These are phyloP conservation scores for Ptychochromis oligacanthus DNA, from an alignment of 2,113 vertebrate genomes.

Conservation along the genomic window DNA sequence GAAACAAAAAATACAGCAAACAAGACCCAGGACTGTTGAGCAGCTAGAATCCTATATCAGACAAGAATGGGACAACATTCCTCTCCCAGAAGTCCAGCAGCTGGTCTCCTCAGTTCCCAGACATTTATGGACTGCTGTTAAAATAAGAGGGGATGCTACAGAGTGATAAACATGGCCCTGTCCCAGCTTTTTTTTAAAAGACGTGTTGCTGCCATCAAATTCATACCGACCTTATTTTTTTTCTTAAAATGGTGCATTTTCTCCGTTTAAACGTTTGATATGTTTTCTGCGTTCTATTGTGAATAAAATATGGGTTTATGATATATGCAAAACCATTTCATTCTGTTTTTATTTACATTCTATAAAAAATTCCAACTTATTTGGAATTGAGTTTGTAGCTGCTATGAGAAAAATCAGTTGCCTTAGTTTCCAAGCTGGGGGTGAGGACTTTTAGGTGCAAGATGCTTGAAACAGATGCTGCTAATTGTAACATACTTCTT, in stretches of 20 bases:
- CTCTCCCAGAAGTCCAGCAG: neutral
- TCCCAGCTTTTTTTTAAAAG: neutral
- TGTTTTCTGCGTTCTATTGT: too few species aligned
- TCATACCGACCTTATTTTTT: neutral
- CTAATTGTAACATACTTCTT: too few species aligned
- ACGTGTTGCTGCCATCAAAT: neutral
- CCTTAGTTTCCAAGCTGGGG: neutral
- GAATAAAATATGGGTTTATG: too few species aligned
- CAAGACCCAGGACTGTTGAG: neutral
- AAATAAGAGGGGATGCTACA: neutral
- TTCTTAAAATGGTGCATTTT: neutral
- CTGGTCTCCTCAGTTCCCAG: fast-evolving
- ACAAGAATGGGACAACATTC: neutral
- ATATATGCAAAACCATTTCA: too few species aligned
- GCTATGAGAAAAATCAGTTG: neutral
- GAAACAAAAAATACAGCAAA: neutral
- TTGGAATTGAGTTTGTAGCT: too few species aligned
- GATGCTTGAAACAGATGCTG: too few species aligned
- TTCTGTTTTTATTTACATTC: too few species aligned
- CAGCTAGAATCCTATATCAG: neutral
- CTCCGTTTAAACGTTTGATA: neutral
- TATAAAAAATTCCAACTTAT: too few species aligned
- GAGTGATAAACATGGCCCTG: neutral
- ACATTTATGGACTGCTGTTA: neutral
- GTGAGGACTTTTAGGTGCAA: neutral